A percentile compares a stretch with the other conserved stretches of the same genome.
These are phyloP conservation scores for Poecilia velifera DNA, from an alignment of 2,797 vertebrate genomes.

Conservation along the genomic window DNA sequence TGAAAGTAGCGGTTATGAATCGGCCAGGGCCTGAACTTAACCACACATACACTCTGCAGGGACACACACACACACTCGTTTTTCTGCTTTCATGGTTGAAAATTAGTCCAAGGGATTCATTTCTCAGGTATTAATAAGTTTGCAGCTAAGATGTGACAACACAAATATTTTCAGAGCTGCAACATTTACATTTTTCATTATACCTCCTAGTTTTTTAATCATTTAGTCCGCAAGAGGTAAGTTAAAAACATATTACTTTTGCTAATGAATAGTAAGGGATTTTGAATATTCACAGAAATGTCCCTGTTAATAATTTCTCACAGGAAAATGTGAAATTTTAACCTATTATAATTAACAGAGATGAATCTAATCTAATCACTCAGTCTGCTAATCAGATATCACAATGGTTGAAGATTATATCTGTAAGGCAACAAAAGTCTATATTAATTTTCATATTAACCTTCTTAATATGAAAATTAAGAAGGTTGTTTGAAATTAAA, in stretches of 20 bases:
- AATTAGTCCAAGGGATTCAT: neutral
- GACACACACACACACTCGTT: neutral
- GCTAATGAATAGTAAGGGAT: neutral
- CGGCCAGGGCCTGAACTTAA: neutral
- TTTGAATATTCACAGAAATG: neutral
- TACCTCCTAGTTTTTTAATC: neutral
- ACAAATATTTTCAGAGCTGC: neutral
- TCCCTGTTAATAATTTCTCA: neutral
- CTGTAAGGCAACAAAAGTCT: neutral
- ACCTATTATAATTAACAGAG: neutral
- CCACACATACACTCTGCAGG: neutral
- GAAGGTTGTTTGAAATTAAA: neutral
- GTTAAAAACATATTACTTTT: neutral
- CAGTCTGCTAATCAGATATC: neutral
- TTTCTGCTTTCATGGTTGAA: neutral
- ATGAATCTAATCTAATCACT: neutral
- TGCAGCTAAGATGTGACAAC: neutral
- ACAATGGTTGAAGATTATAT: neutral
- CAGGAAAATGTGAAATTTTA: neutral
- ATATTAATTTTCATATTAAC: no score
- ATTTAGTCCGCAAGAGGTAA: neutral
- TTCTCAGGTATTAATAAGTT: neutral
- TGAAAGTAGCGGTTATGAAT: slow-evolving; percentile 26
- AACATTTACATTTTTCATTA: neutral
- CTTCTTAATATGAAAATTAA: neutral